Conservation (phyloP, 2,113 vertebrate genomes). For the Neotoma lepida region DNA sequence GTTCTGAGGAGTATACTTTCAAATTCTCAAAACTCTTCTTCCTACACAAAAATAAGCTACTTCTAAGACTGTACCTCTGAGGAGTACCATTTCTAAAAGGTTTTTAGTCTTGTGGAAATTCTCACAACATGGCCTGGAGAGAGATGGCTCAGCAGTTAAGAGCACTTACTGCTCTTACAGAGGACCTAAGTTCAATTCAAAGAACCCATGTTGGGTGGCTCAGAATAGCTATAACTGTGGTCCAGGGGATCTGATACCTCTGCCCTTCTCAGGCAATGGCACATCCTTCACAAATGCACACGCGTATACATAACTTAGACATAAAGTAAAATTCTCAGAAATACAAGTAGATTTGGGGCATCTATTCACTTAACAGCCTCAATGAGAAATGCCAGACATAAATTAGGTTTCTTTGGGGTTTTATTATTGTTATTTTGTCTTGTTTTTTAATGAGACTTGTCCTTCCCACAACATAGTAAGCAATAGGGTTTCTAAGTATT, state of each 20-base stretch:
- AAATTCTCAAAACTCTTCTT: constrained; percentile 57
- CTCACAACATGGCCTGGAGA: background rate
- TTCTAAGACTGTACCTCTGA: constrained; percentile 52
- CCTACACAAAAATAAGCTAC: constrained; percentile 55
- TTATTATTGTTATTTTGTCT: background rate
- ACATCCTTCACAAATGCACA: background rate
- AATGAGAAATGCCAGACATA: constrained; percentile 53
- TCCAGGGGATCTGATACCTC: too few species aligned
- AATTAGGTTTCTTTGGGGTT: background rate
- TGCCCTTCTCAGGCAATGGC: background rate
- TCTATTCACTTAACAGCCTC: constrained; percentile 37
- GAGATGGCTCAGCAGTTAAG: background rate
- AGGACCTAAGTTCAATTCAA: background rate
- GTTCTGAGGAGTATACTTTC: constrained; percentile 53
- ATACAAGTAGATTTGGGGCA: constrained; percentile 32
- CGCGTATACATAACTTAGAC: too few species aligned
- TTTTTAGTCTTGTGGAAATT: constrained; percentile 52
- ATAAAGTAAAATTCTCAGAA: background rate
- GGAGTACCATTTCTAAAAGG: constrained; percentile 43
- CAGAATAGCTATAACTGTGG: background rate
- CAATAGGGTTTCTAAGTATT: constrained; percentile 14
- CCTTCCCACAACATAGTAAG: background rate
- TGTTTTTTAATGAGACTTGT: background rate
- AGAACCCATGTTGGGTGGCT: background rate
- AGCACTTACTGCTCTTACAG: background rate